Evolutionary conservation across 2,113 vertebrate genomes (phyloP), one percentile per base, ranked within the genome.

Genomic region (Australoheros scitulus): DNA sequence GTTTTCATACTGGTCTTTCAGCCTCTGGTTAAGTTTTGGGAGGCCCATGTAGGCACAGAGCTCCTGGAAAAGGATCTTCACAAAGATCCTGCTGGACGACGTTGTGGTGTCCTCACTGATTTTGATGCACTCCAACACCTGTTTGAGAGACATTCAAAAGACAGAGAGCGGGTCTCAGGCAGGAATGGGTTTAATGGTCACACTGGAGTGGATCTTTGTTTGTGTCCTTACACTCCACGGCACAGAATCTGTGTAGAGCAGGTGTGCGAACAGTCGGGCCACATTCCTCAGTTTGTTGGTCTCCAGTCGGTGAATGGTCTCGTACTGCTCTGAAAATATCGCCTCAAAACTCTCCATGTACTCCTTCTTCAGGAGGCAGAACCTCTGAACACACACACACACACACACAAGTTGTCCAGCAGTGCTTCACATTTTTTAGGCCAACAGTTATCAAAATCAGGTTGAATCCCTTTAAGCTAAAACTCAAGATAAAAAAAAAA

Each of bases 11-110:
- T 88, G 88, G 90, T 99, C 98, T 90, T 99, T 99, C 81, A 99
- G 95, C 81, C 98, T 95, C 88, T 97, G 97, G 85, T 99, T 99
- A 83, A 99, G 97, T 90, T 94, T 97, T 64, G 98, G 98, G 83
- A 99, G 98, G 61, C 98, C 98, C 98, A 99, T 97, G 88, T 99
- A 99, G 95, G 99, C 98, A 92, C 98, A 99, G 1, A 99, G 97
- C 83, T 99, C 98, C 88, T 99, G 98, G 92, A 99, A 99, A 76
- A 99, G 97, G 91, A 99, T 99, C 96, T 99, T 99, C 18, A 99
- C 98, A 94, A 99, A 99, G 90, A 99, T 99, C 89, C 98, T 97
- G 76, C 98, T 99, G 76, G 98, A 99, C 0, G 98, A 99, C 0
- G 98, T 99, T 1, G 98, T 99, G 2, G 98, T 98, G 93, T 99